Evolutionary conservation across 2,797 vertebrate genomes (phyloP).

Genomic region (Ambastaia sidthimunki): DNA sequence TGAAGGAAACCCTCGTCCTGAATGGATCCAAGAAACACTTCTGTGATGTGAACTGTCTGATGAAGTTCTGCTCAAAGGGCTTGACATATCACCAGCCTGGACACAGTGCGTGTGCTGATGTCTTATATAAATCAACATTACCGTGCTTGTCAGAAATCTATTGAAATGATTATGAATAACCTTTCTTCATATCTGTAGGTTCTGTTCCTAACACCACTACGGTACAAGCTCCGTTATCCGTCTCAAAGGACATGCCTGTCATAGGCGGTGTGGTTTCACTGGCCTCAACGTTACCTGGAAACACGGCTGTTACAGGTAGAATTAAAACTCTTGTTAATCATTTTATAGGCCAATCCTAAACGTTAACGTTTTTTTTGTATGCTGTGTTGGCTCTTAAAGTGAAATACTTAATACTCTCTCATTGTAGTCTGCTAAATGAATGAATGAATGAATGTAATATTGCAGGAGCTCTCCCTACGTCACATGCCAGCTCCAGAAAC

Average conservation of each 20-base stretch:
- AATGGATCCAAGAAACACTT: slow-evolving; percentile 92
- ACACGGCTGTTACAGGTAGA: slow-evolving; percentile 89
- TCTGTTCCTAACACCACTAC: slow-evolving; percentile 42
- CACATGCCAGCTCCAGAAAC: slow-evolving; percentile 86
- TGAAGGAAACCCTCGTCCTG: slow-evolving; percentile 92
- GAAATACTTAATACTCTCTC: too few relatives aligned
- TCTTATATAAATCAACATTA: neutral
- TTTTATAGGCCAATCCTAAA: neutral
- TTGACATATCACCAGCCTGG: slow-evolving; percentile 71
- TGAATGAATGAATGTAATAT: slow-evolving; percentile 32
- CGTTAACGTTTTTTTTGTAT: neutral
- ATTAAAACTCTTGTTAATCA: neutral
- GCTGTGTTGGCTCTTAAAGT: too few relatives aligned
- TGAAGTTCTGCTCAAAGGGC: slow-evolving; percentile 89
- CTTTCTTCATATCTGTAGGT: slow-evolving; percentile 15
- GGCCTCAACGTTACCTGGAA: slow-evolving; percentile 89
- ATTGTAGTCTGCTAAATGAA: neutral
- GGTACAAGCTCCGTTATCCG: slow-evolving; percentile 68
- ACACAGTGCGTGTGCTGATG: slow-evolving; percentile 67
- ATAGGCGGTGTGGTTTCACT: slow-evolving; percentile 94
- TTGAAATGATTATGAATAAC: neutral
- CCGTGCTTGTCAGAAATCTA: neutral
- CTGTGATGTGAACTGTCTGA: slow-evolving; percentile 90
- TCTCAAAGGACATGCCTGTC: slow-evolving; percentile 89
- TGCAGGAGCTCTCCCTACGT: slow-evolving; percentile 89